phyloP scores from a whole-genome alignment of 2,888 invertebrate species.

The Pachymerium ferrugineum region DNA sequence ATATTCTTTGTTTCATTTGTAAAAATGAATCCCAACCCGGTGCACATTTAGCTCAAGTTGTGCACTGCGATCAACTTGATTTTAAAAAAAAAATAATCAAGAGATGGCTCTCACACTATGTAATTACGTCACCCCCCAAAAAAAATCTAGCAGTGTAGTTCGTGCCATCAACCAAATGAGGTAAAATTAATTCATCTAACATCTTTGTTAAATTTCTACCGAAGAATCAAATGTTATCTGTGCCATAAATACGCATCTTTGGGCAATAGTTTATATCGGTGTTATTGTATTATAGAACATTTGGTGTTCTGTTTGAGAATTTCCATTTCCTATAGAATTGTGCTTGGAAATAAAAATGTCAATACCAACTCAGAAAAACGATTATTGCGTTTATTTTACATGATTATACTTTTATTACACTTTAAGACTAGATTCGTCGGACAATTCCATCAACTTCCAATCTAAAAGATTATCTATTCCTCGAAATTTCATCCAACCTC shows the following conservation, averaged over 20 bases:
- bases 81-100: too few relatives aligned
- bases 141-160: conserved; percentile 3
- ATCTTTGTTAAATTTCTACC: conserved; percentile 24
- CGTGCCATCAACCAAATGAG: conserved; percentile 19
- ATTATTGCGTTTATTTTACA: too few relatives aligned
- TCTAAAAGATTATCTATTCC: neutral
- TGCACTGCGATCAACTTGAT: neutral
- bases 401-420: neutral
- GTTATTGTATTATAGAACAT: conserved; percentile 13
- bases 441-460: neutral
- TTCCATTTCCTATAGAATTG: conserved; percentile 22
- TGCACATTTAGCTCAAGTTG: conserved; percentile 20
- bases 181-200: neutral
- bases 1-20: neutral
- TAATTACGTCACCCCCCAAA: conserved; percentile 17
- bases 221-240: conserved; percentile 24
- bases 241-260: conserved; percentile 27
- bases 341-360: conserved; percentile 22
- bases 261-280: conserved; percentile 25
- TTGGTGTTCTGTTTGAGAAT: conserved; percentile 20
- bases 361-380: neutral
- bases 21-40: neutral
- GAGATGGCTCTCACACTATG: conserved; percentile 16
- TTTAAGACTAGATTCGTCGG: neutral
- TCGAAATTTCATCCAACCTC: conserved; percentile 29